Conservation (phyloP, 1,140 invertebrate genomes). For the Teleopsis dalmanni region DNA sequence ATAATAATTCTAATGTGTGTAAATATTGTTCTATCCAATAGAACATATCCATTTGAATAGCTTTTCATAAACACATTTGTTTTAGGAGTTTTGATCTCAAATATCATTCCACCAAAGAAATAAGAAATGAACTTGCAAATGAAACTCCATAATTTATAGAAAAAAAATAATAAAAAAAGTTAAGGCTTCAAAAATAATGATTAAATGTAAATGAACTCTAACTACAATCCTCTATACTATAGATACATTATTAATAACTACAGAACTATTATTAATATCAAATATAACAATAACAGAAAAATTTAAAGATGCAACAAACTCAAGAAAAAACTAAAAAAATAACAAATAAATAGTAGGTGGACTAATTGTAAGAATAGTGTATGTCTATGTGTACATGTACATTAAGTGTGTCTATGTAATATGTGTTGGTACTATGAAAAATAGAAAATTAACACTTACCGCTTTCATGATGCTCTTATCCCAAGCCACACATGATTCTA, state of each 20-base stretch:
- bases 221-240: neutral
- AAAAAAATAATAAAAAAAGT: neutral
- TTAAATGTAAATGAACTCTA: neutral
- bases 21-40: no score
- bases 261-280: neutral
- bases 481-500: conserved; percentile 91
- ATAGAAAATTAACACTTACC: conserved; percentile 57
- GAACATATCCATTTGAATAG: no score
- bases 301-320: neutral
- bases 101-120: neutral
- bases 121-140: conserved; percentile 8
- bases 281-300: conserved; percentile 1
- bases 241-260: neutral
- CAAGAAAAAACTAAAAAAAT: neutral
- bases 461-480: conserved; percentile 99
- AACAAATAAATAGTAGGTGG: no score
- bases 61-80: neutral
- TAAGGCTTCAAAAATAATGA: no score
- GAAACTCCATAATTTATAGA: conserved; percentile 3
- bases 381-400: neutral
- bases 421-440: neutral
- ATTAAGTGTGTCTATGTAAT: neutral
- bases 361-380: no score
- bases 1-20: no score
- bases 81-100: conserved; percentile 9